phyloP scores from a whole-genome alignment of 30 jellyfish, hydroid and myxozoan genomes.

The Morbakka virulenta region DNA sequence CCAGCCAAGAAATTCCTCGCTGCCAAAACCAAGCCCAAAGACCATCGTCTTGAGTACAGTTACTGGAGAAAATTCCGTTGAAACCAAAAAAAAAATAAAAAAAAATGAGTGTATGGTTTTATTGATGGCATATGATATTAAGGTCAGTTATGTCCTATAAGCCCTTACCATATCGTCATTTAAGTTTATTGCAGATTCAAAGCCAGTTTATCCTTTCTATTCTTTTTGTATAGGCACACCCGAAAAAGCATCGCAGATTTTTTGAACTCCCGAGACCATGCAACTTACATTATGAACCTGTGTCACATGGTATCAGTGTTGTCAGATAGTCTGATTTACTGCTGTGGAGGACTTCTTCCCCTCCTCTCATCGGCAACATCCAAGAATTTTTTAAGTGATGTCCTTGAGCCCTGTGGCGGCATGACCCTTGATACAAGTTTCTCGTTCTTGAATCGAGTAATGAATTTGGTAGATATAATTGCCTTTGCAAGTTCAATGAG shows the following conservation, averaged over 20 bases:
- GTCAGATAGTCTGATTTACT: slow-evolving; percentile 88
- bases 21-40: too few species aligned
- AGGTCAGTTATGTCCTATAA: neutral
- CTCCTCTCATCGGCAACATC: slow-evolving; percentile 94
- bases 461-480: slow-evolving; percentile 81
- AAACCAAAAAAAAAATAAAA: too few species aligned
- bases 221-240: slow-evolving; percentile 67
- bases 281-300: slow-evolving; percentile 69
- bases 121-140: too few species aligned
- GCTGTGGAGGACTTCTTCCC: slow-evolving; percentile 98
- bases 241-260: slow-evolving; percentile 82
- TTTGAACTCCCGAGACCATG: slow-evolving; percentile 72
- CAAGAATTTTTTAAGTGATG: slow-evolving; percentile 85
- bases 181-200: too few species aligned
- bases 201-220: slow-evolving; percentile 1
- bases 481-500: slow-evolving; percentile 88
- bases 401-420: slow-evolving; percentile 96
- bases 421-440: slow-evolving; percentile 90
- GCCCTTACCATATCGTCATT: too few species aligned
- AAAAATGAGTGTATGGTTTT: too few species aligned
- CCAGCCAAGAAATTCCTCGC: too few species aligned
- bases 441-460: slow-evolving; percentile 84
- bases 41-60: too few species aligned
- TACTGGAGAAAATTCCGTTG: too few species aligned
- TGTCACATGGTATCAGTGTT: slow-evolving; percentile 96